Evolutionary conservation across 2,113 vertebrate genomes (phyloP), one percentile per base, ranked within the genome.

Genomic region (Cryptotis parvus): DNA sequence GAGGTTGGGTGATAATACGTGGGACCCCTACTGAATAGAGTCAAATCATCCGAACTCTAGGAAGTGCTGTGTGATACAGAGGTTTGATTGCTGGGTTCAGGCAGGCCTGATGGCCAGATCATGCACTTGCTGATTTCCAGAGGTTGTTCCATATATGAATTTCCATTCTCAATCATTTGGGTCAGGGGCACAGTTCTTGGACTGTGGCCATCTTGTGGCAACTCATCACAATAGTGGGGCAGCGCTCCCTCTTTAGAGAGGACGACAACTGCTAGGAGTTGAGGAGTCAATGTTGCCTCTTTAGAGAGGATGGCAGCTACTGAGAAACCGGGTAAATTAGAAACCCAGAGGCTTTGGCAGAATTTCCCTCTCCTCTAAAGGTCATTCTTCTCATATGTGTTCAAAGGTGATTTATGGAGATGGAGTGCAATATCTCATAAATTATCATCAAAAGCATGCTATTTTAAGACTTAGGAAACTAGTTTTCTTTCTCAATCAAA

Each of bases 391-490:
- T 58, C 87, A 83, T 61, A 39, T n/a, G 63, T 76, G 45, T 37
- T 72, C 87, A 85, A 79, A 55, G 74, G n/a, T 1, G 16, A 94
- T 78, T 90, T 94, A 77, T 18, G 74, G 82, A 37, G 69, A n/a
- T 88, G 20, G 55, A 49, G 35, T n/a, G 72, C 16, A 77, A 11
- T 84, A n/a, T 84, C 41, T 49, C 4, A 78, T 8, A 84, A 83
- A 74, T 80, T 66, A 9, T n/a, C 12, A 39, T 37, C 66, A 20
- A 35, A 94, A 91, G 41, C 22, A 55, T 58, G 82, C 33, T 77
- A 79, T 76, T 91, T 72, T 20, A 89, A 90, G 52, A 37, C 15
- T 90, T 35, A 49, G 88, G 41, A 93, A 94, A 86, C 15, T 43
- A 10, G 43, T 49, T 35, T 91, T 82, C 39, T 83, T 75, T 85